Evolutionary conservation across 2,888 invertebrate genomes (phyloP).

Genomic region (Drosophila falleni): DNA sequence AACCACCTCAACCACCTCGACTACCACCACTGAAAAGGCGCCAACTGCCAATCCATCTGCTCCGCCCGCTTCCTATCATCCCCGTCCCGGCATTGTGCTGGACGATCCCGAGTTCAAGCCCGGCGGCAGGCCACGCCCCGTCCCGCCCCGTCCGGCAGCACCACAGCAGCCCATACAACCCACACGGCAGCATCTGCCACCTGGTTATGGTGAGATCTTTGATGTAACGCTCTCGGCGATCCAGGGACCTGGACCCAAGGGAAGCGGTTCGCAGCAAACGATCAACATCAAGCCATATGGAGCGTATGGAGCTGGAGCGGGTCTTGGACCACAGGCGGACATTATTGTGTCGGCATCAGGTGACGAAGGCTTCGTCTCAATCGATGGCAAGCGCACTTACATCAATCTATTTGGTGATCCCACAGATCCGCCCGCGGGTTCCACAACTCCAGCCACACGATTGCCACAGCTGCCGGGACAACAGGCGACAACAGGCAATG

Average conservation of each 20-base stretch:
- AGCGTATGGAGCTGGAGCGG: conserved; percentile 66
- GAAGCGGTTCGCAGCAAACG: conserved; percentile 85
- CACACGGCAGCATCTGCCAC: conserved; percentile 85
- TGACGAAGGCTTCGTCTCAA: conserved; percentile 94
- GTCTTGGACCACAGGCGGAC: conserved; percentile 86
- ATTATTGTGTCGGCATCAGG: conserved; percentile 93
- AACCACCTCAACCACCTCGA: conserved; percentile 63
- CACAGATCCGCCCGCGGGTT: conserved; percentile 84
- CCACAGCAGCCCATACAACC: conserved; percentile 85
- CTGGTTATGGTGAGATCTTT: conserved; percentile 92
- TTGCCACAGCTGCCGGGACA: conserved; percentile 79
- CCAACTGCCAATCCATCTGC: conserved; percentile 52
- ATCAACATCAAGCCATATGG: conserved; percentile 85
- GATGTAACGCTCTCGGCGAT: conserved; percentile 95
- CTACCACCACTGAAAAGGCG: conserved; percentile 63
- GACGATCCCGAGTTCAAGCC: conserved; percentile 94
- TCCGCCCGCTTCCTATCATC: conserved; percentile 87
- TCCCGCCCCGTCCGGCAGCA: conserved; percentile 55
- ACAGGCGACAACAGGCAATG: conserved; percentile 42
- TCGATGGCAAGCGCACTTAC: conserved; percentile 95
- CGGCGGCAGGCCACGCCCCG: conserved; percentile 84
- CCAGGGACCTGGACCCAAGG: conserved; percentile 90
- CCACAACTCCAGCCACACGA: conserved; percentile 83
- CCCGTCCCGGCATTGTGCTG: conserved; percentile 93
- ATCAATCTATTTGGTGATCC: conserved; percentile 92